phyloP scores from a whole-genome alignment of 2,113 vertebrate species.

The Albula glossodonta region DNA sequence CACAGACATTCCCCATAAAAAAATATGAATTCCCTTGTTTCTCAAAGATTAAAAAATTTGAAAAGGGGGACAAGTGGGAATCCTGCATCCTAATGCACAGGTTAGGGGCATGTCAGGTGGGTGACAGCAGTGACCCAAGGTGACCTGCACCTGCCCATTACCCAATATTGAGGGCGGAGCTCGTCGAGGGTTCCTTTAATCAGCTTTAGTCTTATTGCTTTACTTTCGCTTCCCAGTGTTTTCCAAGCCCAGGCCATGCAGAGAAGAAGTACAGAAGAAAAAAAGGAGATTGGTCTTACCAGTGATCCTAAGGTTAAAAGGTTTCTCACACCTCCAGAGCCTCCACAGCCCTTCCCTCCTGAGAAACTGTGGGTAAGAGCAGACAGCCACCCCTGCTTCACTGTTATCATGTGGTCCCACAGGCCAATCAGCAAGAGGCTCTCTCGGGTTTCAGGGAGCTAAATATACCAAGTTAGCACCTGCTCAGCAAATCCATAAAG shows the following conservation, averaged over 20 bases:
- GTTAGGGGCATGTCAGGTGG: slow-evolving; percentile 5
- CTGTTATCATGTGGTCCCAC: slow-evolving; percentile 76
- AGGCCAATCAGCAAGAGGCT: slow-evolving; percentile 77
- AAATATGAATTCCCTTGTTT: slow-evolving; percentile 37
- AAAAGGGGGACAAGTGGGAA: neutral
- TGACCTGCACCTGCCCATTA: neutral
- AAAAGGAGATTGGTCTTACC: slow-evolving; percentile 78
- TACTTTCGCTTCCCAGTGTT: neutral
- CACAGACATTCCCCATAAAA: slow-evolving; percentile 43
- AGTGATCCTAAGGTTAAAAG: slow-evolving; percentile 73
- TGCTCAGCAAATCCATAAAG: slow-evolving; percentile 82
- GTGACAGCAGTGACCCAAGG: neutral
- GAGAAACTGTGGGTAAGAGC: slow-evolving; percentile 86
- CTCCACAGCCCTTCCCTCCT: slow-evolving; percentile 93
- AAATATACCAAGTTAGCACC: slow-evolving; percentile 97
- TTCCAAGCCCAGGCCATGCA: slow-evolving; percentile 13
- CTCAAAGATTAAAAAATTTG: slow-evolving; percentile 25
- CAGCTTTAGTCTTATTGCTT: neutral
- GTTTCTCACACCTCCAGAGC: slow-evolving; percentile 87
- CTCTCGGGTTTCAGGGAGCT: slow-evolving; percentile 90
- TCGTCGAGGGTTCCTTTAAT: neutral
- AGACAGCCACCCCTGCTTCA: slow-evolving; percentile 66
- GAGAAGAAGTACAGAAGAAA: neutral
- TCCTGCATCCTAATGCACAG: neutral
- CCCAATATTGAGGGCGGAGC: neutral